Percentiles rank a stretch among this genome's conserved stretches.
These are phyloP conservation scores for Spilarctia lutea DNA, from an alignment of 2,888 invertebrate genomes.

Conservation along the genomic window DNA sequence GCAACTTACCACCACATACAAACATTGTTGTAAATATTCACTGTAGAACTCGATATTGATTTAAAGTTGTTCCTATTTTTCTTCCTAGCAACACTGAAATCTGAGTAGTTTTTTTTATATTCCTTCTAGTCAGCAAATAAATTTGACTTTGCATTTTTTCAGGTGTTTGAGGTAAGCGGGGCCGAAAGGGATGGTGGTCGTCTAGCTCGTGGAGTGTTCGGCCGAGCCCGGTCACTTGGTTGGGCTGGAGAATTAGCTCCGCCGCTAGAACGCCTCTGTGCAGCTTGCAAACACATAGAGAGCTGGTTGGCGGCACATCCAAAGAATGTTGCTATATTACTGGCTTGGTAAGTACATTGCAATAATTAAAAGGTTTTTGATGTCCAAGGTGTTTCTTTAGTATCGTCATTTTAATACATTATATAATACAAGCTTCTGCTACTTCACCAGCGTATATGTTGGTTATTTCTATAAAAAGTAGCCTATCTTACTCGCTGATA, in stretches of 20 bases:
- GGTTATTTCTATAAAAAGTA: neutral
- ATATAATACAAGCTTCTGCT: too few species aligned
- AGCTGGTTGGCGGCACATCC: slow-evolving; percentile 95
- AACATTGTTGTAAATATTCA: neutral
- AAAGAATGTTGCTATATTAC: slow-evolving; percentile 94
- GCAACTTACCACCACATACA: neutral
- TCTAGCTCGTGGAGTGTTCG: slow-evolving; percentile 89
- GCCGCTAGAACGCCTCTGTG: slow-evolving; percentile 95
- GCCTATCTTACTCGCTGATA: neutral
- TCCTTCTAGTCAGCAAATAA: neutral
- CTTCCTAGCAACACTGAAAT: neutral
- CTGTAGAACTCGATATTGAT: neutral
- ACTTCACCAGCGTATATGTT: too few species aligned
- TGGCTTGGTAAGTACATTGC: slow-evolving; percentile 89
- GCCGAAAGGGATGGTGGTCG: slow-evolving; percentile 87
- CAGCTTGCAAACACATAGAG: slow-evolving; percentile 97
- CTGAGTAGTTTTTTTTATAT: neutral
- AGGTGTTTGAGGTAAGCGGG: slow-evolving; percentile 95
- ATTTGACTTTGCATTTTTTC: slow-evolving; percentile 42
- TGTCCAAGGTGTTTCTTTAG: neutral
- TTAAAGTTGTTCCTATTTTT: neutral
- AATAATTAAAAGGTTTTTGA: neutral
- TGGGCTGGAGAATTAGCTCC: slow-evolving; percentile 96
- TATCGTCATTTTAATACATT: neutral
- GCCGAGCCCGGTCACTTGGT: slow-evolving; percentile 91